Evolutionary conservation across 2,888 invertebrate species (phyloP).

Genomic region (Eupithecia subfuscata): DNA sequence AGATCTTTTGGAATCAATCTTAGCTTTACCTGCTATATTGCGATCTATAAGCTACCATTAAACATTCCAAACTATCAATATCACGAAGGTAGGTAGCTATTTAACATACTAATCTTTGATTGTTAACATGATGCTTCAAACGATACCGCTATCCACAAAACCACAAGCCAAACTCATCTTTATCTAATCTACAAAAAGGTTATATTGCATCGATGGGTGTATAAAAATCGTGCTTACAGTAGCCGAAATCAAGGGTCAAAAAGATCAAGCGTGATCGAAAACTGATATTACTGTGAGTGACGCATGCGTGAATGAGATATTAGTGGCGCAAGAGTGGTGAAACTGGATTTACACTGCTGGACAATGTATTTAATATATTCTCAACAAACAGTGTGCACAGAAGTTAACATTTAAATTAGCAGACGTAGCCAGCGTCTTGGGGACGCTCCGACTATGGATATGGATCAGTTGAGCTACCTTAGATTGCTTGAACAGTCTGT

Average conservation of each 20-base stretch:
- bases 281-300: conserved; percentile 80
- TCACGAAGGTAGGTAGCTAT: conserved; percentile 51
- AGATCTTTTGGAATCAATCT: not conserved
- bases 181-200: conserved; percentile 46
- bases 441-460: no score
- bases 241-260: conserved; percentile 81
- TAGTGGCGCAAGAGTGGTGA: conserved; percentile 66
- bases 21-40: not conserved
- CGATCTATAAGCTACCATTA: not conserved
- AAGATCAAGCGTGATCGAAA: conserved; percentile 81
- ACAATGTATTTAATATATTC: conserved; percentile 9
- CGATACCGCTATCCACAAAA: conserved; percentile 50
- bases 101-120: conserved; percentile 77
- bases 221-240: conserved; percentile 77
- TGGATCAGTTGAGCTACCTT: no score
- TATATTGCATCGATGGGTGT: conserved; percentile 48
- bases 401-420: not conserved
- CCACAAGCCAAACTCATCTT: conserved; percentile 44
- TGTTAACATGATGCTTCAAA: conserved; percentile 75
- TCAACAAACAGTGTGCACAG: not conserved
- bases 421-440: no score
- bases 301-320: conserved; percentile 81
- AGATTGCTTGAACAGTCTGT: no score
- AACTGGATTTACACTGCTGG: conserved; percentile 51
- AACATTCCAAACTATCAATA: conserved; percentile 50